These are phyloP conservation scores for Rotaria magnacalcarata DNA, from an alignment of 2,888 invertebrate species.

Conservation along the genomic window DNA sequence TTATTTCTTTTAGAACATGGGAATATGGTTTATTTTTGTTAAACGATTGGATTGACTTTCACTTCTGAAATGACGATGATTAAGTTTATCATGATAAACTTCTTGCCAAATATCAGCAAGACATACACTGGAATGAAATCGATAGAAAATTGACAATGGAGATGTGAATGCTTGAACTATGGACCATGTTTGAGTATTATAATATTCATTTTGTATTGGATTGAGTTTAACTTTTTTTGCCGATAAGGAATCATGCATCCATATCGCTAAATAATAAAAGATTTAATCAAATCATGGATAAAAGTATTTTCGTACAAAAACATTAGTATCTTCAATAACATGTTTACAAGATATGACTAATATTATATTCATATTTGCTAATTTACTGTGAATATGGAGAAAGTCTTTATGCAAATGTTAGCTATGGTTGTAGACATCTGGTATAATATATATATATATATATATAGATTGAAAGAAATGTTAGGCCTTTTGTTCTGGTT, in stretches of 20 bases:
- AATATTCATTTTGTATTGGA: constrained; percentile 41
- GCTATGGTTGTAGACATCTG: background rate
- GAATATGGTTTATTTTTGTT: background rate
- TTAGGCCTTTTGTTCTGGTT: background rate
- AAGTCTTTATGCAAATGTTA: background rate
- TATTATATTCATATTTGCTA: background rate
- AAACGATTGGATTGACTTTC: too few relatives aligned
- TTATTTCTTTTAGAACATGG: background rate
- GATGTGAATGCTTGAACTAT: constrained; percentile 44
- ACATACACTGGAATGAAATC: constrained; percentile 46
- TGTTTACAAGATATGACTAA: background rate
- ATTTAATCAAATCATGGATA: too few relatives aligned
- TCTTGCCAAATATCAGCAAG: constrained; percentile 45
- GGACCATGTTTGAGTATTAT: constrained; percentile 37
- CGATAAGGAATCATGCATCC: constrained; percentile 45
- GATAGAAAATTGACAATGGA: constrained; percentile 45
- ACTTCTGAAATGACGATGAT: too few relatives aligned
- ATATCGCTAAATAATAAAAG: constrained; percentile 34
- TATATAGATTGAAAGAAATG: background rate
- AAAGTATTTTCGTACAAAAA: too few relatives aligned
- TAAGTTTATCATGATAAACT: constrained; percentile 32
- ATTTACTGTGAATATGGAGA: background rate
- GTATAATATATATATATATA: background rate
- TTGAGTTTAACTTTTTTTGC: constrained; percentile 41
- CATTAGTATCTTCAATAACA: background rate